Evolutionary conservation across 2,113 vertebrate genomes (phyloP), one percentile per base, ranked within the genome.

Genomic region (Crypturellus undulatus): DNA sequence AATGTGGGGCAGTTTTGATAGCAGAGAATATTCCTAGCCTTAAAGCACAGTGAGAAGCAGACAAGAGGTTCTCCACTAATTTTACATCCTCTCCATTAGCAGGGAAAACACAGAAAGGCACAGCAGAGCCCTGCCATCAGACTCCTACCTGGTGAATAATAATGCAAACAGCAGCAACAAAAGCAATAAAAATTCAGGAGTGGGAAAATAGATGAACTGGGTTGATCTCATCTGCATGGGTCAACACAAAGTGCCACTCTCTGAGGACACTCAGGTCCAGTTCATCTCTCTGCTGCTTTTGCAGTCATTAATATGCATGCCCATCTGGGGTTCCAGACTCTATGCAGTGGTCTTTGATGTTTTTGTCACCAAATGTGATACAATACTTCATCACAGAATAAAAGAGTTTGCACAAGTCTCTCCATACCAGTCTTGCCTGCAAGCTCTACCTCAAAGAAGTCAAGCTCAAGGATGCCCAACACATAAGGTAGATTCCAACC

Each of bases 1-100:
- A 81, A 72, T 9, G 59, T 40, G 32, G 71, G 82, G 62, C 68
- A 14, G n/a, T 20, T 94, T 65, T 75, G 77, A 79, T 62, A 86
- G 87, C 77, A 8, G 63, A 60, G 69, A 28, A 51, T 60, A 60
- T 84, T 43, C 49, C 85, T 72, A 84, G 92, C 95, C 86, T 89
- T 42, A 21, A 34, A 94, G 70, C 24, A 0, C 63, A 56, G 2
- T 18, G 80, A 65, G 47, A 34, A 54, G 49, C 70, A 92, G 87
- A 79, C 75, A 87, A 94, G 92, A 90, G 62, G 43, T 81, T 68
- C 77, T 93, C 58, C 65, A 79, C 73, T 84, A 13, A 79, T 94
- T 95, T 93, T 62, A 54, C 63, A 8, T 75, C 62, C 45, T 90
- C 49, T 81, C 67, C 70, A 79, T 84, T 84, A 93, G 52, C 69